phyloP scores from a whole-genome alignment of 2,113 vertebrate species.

The Clupea harengus region DNA sequence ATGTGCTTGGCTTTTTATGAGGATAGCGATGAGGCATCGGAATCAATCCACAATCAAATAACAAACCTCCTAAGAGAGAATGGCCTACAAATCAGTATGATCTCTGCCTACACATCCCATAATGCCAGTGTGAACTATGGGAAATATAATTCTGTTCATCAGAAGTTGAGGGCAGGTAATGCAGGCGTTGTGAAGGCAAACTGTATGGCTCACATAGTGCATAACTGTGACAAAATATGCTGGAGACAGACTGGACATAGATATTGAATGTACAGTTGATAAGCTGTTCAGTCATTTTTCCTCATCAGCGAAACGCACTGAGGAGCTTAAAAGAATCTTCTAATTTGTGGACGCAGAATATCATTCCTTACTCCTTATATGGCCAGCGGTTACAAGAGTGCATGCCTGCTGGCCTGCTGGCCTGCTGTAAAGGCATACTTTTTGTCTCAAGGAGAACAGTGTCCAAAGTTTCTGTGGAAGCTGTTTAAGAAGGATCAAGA shows the following conservation, averaged over 20 bases:
- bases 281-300: conserved; percentile 37
- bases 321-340: conserved; percentile 31
- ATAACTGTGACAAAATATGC: conserved; percentile 40
- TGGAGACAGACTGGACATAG: conserved; percentile 24
- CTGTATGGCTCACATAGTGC: conserved; percentile 40
- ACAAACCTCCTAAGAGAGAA: conserved; percentile 34
- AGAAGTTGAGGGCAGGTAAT: conserved; percentile 33
- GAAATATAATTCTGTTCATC: conserved; percentile 36
- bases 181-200: conserved; percentile 39
- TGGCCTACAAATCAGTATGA: conserved; percentile 36
- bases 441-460: conserved; percentile 38
- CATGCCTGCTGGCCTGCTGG: conserved; percentile 38
- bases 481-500: conserved; percentile 39
- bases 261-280: neutral
- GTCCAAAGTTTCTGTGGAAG: conserved; percentile 30
- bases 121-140: conserved; percentile 30
- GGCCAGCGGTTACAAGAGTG: conserved; percentile 37
- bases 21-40: too few relatives aligned
- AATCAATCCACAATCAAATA: conserved; percentile 29
- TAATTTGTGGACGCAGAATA: conserved; percentile 29
- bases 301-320: conserved; percentile 23
- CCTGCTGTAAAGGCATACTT: conserved; percentile 37
- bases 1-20: too few relatives aligned
- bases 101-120: conserved; percentile 44
- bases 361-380: conserved; percentile 29